Evolutionary conservation across 2,797 vertebrate genomes (phyloP).

Genomic region (Myotis pilosus): DNA sequence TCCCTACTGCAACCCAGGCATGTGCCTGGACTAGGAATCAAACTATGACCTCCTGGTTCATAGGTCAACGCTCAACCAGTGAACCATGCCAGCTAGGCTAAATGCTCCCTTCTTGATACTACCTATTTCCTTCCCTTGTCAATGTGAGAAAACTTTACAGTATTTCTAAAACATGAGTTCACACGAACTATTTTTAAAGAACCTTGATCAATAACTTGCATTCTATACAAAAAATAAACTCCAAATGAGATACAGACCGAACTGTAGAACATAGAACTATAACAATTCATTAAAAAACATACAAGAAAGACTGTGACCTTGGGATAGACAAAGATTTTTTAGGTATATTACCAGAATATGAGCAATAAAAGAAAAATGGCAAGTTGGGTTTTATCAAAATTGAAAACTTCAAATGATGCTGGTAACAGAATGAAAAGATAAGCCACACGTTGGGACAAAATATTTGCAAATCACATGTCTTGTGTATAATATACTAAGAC

Average conservation of each 20-base stretch:
- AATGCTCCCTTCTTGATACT: neutral
- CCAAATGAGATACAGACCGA: neutral
- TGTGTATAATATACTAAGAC: neutral
- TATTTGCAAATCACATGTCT: neutral
- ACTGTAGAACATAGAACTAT: neutral
- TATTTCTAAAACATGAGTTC: conserved; percentile 26
- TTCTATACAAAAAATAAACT: neutral
- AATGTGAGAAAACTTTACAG: neutral
- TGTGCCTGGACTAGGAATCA: too few species aligned
- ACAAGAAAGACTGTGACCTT: neutral
- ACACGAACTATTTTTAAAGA: neutral
- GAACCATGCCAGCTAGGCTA: neutral
- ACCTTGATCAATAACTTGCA: neutral
- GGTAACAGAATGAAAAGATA: neutral
- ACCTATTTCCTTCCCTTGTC: neutral
- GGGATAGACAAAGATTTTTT: neutral
- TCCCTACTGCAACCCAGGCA: too few species aligned
- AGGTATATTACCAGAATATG: neutral
- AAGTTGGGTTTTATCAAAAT: neutral
- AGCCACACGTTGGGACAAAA: neutral
- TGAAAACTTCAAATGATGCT: neutral
- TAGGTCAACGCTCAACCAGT: too few species aligned
- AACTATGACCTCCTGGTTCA: too few species aligned
- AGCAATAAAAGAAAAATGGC: neutral
- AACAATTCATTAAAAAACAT: neutral